These are phyloP conservation scores for Semicossyphus pulcher DNA, from an alignment of 2,113 vertebrate genomes.

Conservation along the genomic window DNA sequence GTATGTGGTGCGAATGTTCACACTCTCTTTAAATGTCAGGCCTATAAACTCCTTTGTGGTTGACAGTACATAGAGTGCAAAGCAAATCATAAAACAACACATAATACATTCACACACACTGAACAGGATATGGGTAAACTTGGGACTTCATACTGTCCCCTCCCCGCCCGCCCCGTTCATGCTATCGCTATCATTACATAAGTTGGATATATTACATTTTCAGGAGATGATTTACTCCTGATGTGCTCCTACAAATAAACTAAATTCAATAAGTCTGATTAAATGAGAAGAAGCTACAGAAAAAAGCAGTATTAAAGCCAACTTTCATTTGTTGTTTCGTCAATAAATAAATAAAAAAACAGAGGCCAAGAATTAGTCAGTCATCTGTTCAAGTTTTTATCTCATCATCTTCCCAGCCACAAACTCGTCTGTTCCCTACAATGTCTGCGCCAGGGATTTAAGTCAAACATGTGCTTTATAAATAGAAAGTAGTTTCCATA, in stretches of 20 bases:
- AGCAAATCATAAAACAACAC: no score
- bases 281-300: neutral
- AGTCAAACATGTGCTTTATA: neutral
- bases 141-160: no score
- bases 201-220: neutral
- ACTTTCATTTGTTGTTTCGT: neutral
- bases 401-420: neutral
- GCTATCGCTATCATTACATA: no score
- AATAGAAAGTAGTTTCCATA: neutral
- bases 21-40: neutral
- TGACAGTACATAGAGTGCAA: no score
- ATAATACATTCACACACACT: no score
- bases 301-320: neutral
- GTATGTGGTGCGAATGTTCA: neutral
- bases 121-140: no score
- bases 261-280: neutral
- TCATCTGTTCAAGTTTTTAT: slow-evolving; percentile 19
- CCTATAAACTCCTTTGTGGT: neutral
- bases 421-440: slow-evolving; percentile 4
- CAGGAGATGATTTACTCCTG: neutral
- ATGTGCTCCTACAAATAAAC: neutral
- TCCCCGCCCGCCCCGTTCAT: no score
- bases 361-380: neutral
- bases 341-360: neutral
- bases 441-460: neutral